Conservation (phyloP, 2,113 vertebrate species). For the Xiphias gladius region DNA sequence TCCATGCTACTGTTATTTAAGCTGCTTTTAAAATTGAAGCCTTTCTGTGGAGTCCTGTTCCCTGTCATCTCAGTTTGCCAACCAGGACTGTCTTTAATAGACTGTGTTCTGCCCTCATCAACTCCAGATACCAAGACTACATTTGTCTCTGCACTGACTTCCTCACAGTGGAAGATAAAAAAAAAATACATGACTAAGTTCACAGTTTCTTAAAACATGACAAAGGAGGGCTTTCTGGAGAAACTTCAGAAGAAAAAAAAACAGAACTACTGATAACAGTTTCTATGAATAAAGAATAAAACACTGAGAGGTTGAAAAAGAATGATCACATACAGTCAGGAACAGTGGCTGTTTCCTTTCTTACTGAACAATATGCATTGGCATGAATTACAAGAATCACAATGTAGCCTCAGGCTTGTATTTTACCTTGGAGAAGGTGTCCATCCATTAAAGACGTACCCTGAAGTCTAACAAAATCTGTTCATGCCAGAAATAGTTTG, state of each 20-base stretch:
- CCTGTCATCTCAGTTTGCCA: slow-evolving; percentile 51
- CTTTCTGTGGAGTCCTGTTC: slow-evolving; percentile 36
- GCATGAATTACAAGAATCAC: slow-evolving; percentile 57
- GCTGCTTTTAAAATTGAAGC: slow-evolving; percentile 49
- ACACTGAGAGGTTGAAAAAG: slow-evolving; percentile 22
- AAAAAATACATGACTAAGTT: background rate
- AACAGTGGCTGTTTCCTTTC: slow-evolving; percentile 18
- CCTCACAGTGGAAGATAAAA: background rate
- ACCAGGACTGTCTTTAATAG: slow-evolving; percentile 50
- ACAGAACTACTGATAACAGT: slow-evolving; percentile 16
- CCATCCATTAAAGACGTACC: slow-evolving; percentile 39
- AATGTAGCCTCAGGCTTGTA: slow-evolving; percentile 27
- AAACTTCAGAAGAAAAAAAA: slow-evolving; percentile 6
- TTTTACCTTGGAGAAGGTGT: slow-evolving; percentile 35
- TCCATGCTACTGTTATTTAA: slow-evolving; percentile 44
- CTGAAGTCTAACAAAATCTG: slow-evolving; percentile 37
- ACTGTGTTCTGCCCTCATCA: slow-evolving; percentile 33
- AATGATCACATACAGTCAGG: slow-evolving; percentile 1
- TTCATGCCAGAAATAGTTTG: slow-evolving; percentile 50
- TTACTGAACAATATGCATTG: slow-evolving; percentile 49
- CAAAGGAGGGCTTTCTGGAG: slow-evolving; percentile 26
- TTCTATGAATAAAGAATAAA: slow-evolving; percentile 25
- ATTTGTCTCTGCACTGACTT: slow-evolving; percentile 10
- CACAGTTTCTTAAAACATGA: slow-evolving; percentile 12
- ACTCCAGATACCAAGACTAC: slow-evolving; percentile 12